Conservation (phyloP, 1,140 invertebrate genomes). For the Chironomus striatipennis region DNA sequence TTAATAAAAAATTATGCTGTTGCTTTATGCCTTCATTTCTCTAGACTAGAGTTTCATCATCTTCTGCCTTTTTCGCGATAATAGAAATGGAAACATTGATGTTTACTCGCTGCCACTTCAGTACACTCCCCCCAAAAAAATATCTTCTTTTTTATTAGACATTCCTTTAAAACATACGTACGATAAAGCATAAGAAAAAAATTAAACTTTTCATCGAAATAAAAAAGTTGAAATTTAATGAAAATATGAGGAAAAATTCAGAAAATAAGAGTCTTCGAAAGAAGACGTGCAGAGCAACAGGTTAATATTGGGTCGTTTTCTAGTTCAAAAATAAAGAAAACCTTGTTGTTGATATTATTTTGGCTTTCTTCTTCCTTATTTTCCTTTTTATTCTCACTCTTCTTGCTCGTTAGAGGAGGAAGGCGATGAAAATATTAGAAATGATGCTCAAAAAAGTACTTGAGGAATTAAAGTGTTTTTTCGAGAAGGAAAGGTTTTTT, state of each 20-base stretch:
- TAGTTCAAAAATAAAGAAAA: slow-evolving; percentile 8
- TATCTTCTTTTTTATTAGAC: too few species aligned
- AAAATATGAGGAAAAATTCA: background rate
- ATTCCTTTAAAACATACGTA: too few species aligned
- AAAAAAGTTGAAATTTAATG: slow-evolving; percentile 6
- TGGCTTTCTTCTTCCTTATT: slow-evolving; percentile 5
- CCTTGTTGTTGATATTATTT: slow-evolving; percentile 13
- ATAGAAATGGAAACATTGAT: too few species aligned
- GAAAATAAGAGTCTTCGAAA: background rate
- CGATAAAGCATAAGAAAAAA: too few species aligned
- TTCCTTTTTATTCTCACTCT: background rate
- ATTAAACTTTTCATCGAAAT: background rate
- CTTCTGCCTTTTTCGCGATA: background rate
- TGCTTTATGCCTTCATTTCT: background rate
- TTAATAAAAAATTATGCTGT: background rate
- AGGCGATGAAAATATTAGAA: too few species aligned
- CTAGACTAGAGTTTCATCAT: background rate
- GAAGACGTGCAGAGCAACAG: background rate
- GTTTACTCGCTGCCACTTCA: too few species aligned
- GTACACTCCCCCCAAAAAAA: too few species aligned
- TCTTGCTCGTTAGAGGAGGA: too few species aligned
- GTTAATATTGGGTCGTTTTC: slow-evolving; percentile 4
- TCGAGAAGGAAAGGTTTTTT: too few species aligned
- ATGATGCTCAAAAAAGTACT: too few species aligned
- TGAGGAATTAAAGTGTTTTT: too few species aligned